Evolutionary conservation across 1,140 invertebrate species (phyloP).

Genomic region (Formica selysi): DNA sequence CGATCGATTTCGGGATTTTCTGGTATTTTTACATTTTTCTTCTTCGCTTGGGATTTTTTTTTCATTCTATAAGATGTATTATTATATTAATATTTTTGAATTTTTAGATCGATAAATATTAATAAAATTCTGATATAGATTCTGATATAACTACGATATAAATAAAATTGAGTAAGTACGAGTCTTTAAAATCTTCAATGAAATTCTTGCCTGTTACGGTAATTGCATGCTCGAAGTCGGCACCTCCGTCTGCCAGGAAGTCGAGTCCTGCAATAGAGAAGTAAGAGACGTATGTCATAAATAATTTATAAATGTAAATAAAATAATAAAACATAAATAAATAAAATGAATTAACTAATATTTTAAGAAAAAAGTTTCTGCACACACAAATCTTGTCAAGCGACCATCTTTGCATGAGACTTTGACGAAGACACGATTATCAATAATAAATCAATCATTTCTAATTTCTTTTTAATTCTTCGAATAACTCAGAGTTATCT

Average conservation of each 20-base stretch:
- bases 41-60: background rate
- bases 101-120: background rate
- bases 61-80: background rate
- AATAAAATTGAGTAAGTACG: no score
- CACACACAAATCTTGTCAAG: no score
- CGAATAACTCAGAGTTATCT: no score
- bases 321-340: background rate
- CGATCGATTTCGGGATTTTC: background rate
- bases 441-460: no score
- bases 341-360: background rate
- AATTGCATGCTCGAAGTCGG: constrained; percentile 91
- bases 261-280: constrained; percentile 87
- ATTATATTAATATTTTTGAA: background rate
- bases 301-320: background rate
- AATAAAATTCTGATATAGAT: no score
- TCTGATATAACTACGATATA: no score
- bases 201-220: constrained; percentile 88
- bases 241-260: constrained; percentile 90
- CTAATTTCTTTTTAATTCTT: no score
- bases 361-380: no score
- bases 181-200: background rate
- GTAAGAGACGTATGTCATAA: background rate
- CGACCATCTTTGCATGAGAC: no score
- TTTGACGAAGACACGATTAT: no score
- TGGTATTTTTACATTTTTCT: background rate